phyloP scores from a whole-genome alignment of 2,113 vertebrate genomes.

The Paraplagusia blochii region DNA sequence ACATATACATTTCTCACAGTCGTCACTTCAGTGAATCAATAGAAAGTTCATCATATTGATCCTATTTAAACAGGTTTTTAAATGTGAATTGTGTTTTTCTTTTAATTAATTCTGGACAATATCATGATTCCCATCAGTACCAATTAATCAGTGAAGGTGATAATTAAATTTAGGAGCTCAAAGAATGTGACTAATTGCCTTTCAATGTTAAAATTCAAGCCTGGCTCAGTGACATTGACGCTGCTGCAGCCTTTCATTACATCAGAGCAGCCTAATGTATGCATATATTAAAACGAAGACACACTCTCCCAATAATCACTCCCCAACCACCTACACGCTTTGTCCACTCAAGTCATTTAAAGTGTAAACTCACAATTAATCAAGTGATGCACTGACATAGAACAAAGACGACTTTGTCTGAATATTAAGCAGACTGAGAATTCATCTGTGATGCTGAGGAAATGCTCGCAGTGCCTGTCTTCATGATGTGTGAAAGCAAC shows the following conservation, averaged over 20 bases:
- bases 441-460: background rate
- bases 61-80: too few species aligned
- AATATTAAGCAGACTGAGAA: constrained; percentile 4
- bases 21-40: too few species aligned
- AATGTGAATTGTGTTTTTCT: too few species aligned
- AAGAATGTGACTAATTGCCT: background rate
- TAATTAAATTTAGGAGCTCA: background rate
- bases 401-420: constrained; percentile 4
- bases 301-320: constrained; percentile 4
- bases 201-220: background rate
- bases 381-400: constrained; percentile 19
- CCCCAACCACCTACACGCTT: constrained; percentile 4
- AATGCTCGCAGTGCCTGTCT: constrained; percentile 1
- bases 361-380: constrained; percentile 15
- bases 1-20: too few species aligned
- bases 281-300: constrained; percentile 25
- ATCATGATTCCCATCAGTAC: too few species aligned
- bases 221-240: background rate
- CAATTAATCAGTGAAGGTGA: background rate
- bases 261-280: constrained; percentile 7
- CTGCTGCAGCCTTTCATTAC: background rate
- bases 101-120: too few species aligned
- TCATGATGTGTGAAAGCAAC: constrained; percentile 4
- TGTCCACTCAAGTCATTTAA: constrained; percentile 21
- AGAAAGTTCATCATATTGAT: too few species aligned